These are phyloP conservation scores for Herpailurus yagouaroundi DNA, from an alignment of 2,113 vertebrate genomes.

Conservation along the genomic window DNA sequence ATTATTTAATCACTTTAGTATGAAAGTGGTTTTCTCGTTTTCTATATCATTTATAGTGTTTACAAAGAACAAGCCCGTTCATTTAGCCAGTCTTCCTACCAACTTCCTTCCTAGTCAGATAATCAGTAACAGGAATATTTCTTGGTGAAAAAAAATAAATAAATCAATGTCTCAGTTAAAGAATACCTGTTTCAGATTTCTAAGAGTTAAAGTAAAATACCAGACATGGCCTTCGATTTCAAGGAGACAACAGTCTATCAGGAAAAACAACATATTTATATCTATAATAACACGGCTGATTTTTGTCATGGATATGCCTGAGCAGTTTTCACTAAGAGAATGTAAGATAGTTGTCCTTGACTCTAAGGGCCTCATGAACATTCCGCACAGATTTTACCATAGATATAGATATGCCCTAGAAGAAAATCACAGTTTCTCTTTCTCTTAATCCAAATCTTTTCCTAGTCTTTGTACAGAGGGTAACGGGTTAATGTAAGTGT, in stretches of 20 bases:
- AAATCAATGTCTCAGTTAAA: neutral
- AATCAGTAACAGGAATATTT: neutral
- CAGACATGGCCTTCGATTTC: neutral
- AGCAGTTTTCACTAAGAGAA: neutral
- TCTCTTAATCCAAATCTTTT: neutral
- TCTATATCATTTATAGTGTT: neutral
- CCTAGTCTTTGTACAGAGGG: neutral
- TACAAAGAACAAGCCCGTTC: neutral
- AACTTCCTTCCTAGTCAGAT: neutral
- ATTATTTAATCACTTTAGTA: constrained; percentile 75
- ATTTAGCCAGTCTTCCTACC: neutral
- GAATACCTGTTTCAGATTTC: neutral
- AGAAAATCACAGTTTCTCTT: neutral
- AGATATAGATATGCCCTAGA: neutral
- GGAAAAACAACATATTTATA: neutral
- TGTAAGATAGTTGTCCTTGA: neutral
- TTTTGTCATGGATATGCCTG: neutral
- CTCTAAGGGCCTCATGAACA: neutral
- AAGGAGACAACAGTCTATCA: neutral
- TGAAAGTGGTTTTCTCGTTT: constrained; percentile 59
- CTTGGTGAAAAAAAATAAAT: neutral
- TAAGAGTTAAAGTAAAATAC: neutral
- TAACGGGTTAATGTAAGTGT: neutral
- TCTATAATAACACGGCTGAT: neutral
- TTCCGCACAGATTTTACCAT: neutral